Evolutionary conservation across 2,113 vertebrate genomes (phyloP), one percentile per base, ranked within the genome.

Genomic region (Melanerpes formicivorus): DNA sequence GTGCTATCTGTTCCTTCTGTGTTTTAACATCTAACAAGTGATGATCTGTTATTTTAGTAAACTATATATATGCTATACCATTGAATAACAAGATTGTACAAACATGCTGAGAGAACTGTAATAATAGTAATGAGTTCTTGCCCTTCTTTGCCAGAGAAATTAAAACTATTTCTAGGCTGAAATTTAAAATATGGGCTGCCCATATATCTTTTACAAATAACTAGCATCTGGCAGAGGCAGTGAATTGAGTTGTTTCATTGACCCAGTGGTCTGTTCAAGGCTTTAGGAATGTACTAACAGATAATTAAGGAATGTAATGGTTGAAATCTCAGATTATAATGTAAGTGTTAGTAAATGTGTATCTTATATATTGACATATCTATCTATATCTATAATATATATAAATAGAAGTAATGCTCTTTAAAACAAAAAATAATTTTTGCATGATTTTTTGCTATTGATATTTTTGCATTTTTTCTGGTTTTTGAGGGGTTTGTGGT

Each of bases 11-110:
- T 80, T 95, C 89, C 72, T 78, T 90, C 81, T 83, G 60, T 71
- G 63, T 89, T 92, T 85, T 65, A 84, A 29, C 67, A 75, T 52
- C 81, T 94, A 93, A 92, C 87, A 90, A 94, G 89, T 80, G 84
- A 80, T 83, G 90, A 85, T 72, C 80, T 90, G 80, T 69, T 91
- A 80, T 60, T 90, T 88, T 25, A 58, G 79, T 22, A 62, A 89
- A 85, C 72, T 93, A 75, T 85, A 91, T 78, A 90, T 94, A 67
- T 25, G 25, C 79, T 5, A 3, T 30, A 52, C 52, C 30, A 10
- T 78, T 60, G 82, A 84, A 58, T 93, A 91, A 59, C 69, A 67
- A 42, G 60, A 82, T 89, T 94, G 72, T 85, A 71, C 70, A 74
- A 89, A 89, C 4, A 14, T 8, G 18, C 69, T 64, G 76, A 64